phyloP scores from a whole-genome alignment of 1,140 invertebrate genomes.

The Cotesia chilonis region DNA sequence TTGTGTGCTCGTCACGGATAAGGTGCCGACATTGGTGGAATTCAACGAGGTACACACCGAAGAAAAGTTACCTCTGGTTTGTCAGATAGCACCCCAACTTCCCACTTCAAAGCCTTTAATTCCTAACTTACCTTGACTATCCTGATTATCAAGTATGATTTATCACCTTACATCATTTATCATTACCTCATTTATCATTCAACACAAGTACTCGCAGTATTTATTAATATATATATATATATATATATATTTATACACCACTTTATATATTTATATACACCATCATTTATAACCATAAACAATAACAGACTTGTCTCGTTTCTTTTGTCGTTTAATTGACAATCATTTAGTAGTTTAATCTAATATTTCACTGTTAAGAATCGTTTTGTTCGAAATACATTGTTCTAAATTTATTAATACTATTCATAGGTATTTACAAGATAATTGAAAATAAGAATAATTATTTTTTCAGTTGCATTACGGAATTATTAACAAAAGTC shows the following conservation, averaged over 20 bases:
- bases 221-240: neutral
- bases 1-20: slow-evolving; percentile 66
- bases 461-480: too few species aligned
- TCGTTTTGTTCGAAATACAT: too few species aligned
- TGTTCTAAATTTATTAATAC: too few species aligned
- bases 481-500: too few species aligned
- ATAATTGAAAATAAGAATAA: too few species aligned
- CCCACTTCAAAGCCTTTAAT: slow-evolving; percentile 2
- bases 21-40: slow-evolving; percentile 86
- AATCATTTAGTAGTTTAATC: too few species aligned
- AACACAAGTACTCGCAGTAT: too few species aligned
- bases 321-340: too few species aligned
- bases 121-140: neutral
- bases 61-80: slow-evolving; percentile 89
- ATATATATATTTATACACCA: neutral
- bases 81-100: slow-evolving; percentile 54
- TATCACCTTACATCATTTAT: neutral
- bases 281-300: slow-evolving; percentile 11
- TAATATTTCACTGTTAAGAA: too few species aligned
- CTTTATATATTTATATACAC: neutral
- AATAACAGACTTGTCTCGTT: too few species aligned
- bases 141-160: slow-evolving; percentile 4
- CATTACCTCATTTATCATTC: neutral
- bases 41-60: slow-evolving; percentile 85
- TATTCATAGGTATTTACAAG: too few species aligned